Percentiles rank a stretch among this genome's conserved stretches.
Conservation (phyloP, 1,140 invertebrate genomes). For the Drosophila serrata region DNA sequence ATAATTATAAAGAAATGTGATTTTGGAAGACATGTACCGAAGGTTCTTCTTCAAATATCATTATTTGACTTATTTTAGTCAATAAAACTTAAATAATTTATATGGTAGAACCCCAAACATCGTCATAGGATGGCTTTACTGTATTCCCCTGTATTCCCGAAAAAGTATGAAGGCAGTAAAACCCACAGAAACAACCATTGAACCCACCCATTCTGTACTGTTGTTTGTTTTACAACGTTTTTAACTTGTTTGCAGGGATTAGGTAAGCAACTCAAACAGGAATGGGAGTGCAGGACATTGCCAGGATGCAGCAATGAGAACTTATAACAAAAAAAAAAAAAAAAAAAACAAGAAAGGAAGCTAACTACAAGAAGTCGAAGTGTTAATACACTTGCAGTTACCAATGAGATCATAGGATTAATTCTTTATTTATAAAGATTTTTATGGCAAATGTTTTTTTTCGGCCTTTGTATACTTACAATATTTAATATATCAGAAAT, state of each 20-base stretch:
- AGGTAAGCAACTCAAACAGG: conserved; percentile 74
- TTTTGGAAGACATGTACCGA: not conserved
- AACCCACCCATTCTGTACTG: conserved; percentile 45
- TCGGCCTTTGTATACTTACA: no score
- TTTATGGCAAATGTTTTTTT: no score
- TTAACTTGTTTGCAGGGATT: conserved; percentile 81
- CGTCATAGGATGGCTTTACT: not conserved
- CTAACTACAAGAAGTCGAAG: no score
- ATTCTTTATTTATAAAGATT: no score
- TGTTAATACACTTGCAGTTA: no score
- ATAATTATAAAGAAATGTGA: no score
- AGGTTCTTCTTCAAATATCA: not conserved
- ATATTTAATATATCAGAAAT: no score
- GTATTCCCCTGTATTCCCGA: conserved; percentile 5
- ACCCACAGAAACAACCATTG: not conserved
- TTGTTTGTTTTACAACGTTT: conserved; percentile 81
- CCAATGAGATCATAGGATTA: no score
- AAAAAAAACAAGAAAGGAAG: no score
- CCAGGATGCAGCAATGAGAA: conserved; percentile 61
- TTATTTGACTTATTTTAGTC: not conserved
- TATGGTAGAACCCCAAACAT: not conserved
- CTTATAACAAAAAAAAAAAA: conserved; percentile 54
- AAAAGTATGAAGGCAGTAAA: conserved; percentile 29
- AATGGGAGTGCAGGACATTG: conserved; percentile 26
- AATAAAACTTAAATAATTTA: not conserved